Conservation (phyloP, 2,888 invertebrate species). For the Noctua pronuba region DNA sequence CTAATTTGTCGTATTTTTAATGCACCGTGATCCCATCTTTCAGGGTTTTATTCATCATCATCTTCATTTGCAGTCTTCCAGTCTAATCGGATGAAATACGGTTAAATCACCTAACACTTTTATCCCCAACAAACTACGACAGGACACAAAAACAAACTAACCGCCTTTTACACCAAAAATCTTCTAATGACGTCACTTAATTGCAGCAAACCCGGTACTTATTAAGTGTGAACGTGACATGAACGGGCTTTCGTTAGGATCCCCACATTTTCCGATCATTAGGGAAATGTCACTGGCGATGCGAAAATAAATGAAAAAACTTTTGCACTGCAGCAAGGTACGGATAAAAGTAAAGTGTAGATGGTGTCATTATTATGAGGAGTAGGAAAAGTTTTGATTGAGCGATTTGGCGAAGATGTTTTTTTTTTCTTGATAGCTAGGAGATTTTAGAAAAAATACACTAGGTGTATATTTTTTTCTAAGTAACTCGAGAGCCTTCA, state of each 20-base stretch:
- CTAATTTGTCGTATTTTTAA: too few relatives aligned
- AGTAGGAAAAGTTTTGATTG: slow-evolving; percentile 41
- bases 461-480: not conserved
- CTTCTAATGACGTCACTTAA: slow-evolving; percentile 57
- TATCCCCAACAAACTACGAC: not conserved
- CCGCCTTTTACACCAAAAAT: slow-evolving; percentile 33
- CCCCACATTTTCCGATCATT: slow-evolving; percentile 67
- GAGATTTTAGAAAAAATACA: not conserved
- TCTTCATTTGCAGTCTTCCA: too few relatives aligned
- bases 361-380: slow-evolving; percentile 24
- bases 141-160: slow-evolving; percentile 13
- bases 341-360: slow-evolving; percentile 30
- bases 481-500: too few relatives aligned
- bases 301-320: slow-evolving; percentile 66
- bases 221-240: slow-evolving; percentile 64
- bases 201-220: slow-evolving; percentile 57
- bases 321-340: slow-evolving; percentile 41
- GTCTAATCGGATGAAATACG: not conserved
- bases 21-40: too few relatives aligned
- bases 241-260: slow-evolving; percentile 52
- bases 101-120: not conserved
- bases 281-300: slow-evolving; percentile 66
- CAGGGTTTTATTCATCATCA: too few relatives aligned
- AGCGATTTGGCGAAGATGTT: not conserved
- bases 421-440: not conserved